Percentiles rank a stretch among this genome's conserved stretches.
Evolutionary conservation across 2,888 invertebrate genomes (phyloP).

Genomic region (Phengaris arion): DNA sequence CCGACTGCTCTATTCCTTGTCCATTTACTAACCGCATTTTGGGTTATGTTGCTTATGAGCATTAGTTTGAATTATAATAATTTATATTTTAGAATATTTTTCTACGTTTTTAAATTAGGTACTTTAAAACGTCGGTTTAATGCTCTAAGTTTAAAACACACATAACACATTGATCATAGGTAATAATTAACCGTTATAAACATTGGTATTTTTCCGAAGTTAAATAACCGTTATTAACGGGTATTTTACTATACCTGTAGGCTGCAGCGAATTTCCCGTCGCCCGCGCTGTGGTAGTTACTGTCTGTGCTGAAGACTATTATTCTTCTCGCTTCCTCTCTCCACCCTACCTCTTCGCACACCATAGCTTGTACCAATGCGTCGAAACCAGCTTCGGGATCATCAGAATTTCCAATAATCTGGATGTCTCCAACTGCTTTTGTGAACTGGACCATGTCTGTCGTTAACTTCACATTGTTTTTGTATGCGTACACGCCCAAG

Average conservation of each 20-base stretch:
- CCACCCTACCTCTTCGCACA: constrained; percentile 87
- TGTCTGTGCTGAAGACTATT: constrained; percentile 89
- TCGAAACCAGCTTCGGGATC: constrained; percentile 92
- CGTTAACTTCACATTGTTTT: constrained; percentile 85
- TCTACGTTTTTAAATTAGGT: too few species aligned
- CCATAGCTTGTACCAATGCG: constrained; percentile 91
- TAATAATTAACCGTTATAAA: too few species aligned
- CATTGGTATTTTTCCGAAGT: too few species aligned
- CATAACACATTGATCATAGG: too few species aligned
- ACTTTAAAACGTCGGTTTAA: too few species aligned
- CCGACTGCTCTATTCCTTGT: too few species aligned
- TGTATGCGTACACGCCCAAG: constrained; percentile 68
- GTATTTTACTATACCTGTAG: constrained; percentile 53
- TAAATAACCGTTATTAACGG: too few species aligned
- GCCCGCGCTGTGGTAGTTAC: constrained; percentile 88
- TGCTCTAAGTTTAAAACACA: too few species aligned
- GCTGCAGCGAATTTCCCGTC: constrained; percentile 88
- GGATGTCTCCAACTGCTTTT: constrained; percentile 48
- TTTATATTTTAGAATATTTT: too few species aligned
- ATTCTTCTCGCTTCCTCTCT: constrained; percentile 84
- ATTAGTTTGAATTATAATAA: too few species aligned
- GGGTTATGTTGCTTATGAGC: too few species aligned
- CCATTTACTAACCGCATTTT: too few species aligned
- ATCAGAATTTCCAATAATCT: constrained; percentile 75
- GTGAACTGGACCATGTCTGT: constrained; percentile 70